Evolutionary conservation across 2,797 vertebrate species (phyloP), one percentile per base, ranked within the genome.

Genomic region (Phrynocephalus guinanensis): DNA sequence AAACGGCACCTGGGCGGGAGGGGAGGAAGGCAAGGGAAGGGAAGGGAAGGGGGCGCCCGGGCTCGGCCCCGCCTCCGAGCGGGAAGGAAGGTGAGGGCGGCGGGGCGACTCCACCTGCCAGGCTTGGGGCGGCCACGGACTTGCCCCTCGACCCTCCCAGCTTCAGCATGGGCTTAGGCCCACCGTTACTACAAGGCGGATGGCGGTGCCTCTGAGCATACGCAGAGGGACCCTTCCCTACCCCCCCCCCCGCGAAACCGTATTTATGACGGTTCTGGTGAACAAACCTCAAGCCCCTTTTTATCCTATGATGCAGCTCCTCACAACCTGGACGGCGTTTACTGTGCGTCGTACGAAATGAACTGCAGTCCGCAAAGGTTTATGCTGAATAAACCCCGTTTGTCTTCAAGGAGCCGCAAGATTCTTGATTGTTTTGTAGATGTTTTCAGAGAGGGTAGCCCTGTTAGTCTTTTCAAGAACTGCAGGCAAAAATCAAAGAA

Each of bases 1-100:
- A 96, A 92, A 94, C 88, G 86, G 95, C 67, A 89, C 91, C 87
- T 68, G 78, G 86, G 82, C 85, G n/a, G 15, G 1, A 60, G 10
- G 4, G 44, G 63, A 77, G 68, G 5, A 28, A 71, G 20, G 76
- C 33, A 26, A 16, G 73, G 66, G 11, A 44, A 26, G 13, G 38
- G 66, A 67, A 6, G 52, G 5, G 52, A 11, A 56, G 52, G 52
- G 52, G 52, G 52, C 72, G 33, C 3, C 72, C 72, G 33, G 18
- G 33, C 33, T 56, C 52, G 16, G 73, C 33, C 13, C 11, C 26
- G 28, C 68, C 68, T 20, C 60, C 60, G 15, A 63, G 60, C 52
- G 52, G 52, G 52, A 56, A 56, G 52, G 60, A 16, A 63, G 60
- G 60, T 63, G 60, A 63, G 60, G 60, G 60, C 60, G 18, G 20